phyloP scores from a whole-genome alignment of 2,888 invertebrate species.

The Sminthurides aquaticus region DNA sequence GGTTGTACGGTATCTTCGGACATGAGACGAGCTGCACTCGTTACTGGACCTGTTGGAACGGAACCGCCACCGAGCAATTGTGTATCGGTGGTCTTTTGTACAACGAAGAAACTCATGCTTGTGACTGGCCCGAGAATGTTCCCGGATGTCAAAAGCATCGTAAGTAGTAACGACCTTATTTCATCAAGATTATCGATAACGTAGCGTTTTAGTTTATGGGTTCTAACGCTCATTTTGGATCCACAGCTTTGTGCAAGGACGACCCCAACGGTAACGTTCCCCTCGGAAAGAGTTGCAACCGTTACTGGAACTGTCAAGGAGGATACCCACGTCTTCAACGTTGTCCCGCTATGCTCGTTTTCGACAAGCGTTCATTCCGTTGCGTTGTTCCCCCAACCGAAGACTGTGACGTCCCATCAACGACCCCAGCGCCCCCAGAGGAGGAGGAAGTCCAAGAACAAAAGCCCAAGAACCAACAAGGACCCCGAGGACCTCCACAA shows the following conservation, averaged over 20 bases:
- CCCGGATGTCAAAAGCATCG: constrained; percentile 90
- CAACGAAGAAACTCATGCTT: constrained; percentile 82
- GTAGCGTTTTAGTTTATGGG: not conserved
- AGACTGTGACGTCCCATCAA: constrained; percentile 77
- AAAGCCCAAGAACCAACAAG: constrained; percentile 23
- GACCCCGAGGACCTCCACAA: constrained; percentile 24
- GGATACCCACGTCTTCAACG: constrained; percentile 84
- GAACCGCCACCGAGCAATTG: constrained; percentile 82
- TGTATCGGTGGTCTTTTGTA: constrained; percentile 85
- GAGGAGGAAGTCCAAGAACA: constrained; percentile 48
- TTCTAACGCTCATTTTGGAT: not conserved
- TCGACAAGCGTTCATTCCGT: constrained; percentile 70
- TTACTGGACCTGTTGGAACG: constrained; percentile 94
- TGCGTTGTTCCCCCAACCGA: constrained; percentile 85
- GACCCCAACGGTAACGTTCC: constrained; percentile 86
- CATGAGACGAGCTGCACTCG: constrained; percentile 88
- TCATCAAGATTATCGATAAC: not conserved
- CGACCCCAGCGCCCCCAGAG: constrained; percentile 59
- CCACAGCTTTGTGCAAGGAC: constrained; percentile 76
- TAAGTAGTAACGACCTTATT: constrained; percentile 52
- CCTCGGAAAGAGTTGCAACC: constrained; percentile 82
- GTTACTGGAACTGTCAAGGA: constrained; percentile 90
- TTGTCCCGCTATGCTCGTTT: constrained; percentile 84
- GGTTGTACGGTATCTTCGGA: constrained; percentile 87
- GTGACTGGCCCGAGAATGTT: constrained; percentile 90